Evolutionary conservation across 2,888 invertebrate genomes (phyloP).

Genomic region (Rhogogaster chlorosoma): DNA sequence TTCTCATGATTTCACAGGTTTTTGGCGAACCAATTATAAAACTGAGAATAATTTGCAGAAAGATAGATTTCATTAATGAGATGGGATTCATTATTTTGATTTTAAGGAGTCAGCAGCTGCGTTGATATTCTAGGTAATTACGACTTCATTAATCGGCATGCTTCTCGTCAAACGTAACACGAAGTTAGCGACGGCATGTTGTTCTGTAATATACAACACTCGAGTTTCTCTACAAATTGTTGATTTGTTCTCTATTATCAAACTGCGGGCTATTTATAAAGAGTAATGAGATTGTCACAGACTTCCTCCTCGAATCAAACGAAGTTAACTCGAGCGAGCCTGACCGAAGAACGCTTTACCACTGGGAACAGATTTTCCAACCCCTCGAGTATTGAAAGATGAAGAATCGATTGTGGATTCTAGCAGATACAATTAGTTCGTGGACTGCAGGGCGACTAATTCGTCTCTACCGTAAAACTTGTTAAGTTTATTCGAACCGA

Average conservation of each 20-base stretch:
- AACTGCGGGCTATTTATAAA: slow-evolving; percentile 27
- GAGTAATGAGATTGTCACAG: slow-evolving; percentile 39
- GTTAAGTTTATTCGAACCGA: neutral
- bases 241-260: slow-evolving; percentile 4
- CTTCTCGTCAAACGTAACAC: neutral
- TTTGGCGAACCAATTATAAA: neutral
- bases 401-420: slow-evolving; percentile 27
- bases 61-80: neutral
- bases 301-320: slow-evolving; percentile 35
- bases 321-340: slow-evolving; percentile 20
- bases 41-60: neutral
- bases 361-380: slow-evolving; percentile 12
- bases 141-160: neutral
- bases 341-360: slow-evolving; percentile 27
- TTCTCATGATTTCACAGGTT: neutral
- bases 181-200: neutral
- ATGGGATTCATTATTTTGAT: neutral
- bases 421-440: slow-evolving; percentile 11
- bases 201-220: neutral
- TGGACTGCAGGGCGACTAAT: slow-evolving; percentile 10
- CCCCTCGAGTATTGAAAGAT: neutral
- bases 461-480: neutral
- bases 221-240: neutral
- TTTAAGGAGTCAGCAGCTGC: neutral
- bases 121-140: no score